A percentile compares a stretch with the other conserved stretches of the same genome.
These are phyloP conservation scores for Bolinopsis microptera DNA, from an alignment of 37 sponge, comb jelly and placozoan genomes.

Conservation along the genomic window DNA sequence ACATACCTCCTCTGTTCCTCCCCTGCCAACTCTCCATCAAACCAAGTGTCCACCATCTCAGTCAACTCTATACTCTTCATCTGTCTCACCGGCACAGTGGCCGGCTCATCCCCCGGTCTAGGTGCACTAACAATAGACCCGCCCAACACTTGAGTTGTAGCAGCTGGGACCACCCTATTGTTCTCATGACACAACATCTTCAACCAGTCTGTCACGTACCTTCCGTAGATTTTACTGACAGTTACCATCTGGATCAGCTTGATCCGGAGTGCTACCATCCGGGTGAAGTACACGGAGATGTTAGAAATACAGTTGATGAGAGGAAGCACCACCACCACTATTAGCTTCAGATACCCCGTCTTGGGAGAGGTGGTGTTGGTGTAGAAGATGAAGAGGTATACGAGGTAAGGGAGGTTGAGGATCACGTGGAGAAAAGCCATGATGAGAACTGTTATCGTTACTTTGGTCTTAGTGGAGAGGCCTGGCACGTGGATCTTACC, in stretches of 20 bases:
- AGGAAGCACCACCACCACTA: neutral
- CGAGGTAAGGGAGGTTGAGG: conserved; percentile 1
- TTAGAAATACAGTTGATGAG: conserved; percentile 7
- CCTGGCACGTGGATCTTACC: conserved; percentile 8
- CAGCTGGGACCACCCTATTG: neutral
- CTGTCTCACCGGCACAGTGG: neutral
- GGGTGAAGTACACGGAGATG: neutral
- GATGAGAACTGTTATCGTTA: conserved; percentile 4
- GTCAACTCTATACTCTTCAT: conserved; percentile 27
- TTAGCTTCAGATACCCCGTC: neutral
- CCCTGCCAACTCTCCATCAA: neutral
- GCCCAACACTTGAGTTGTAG: neutral
- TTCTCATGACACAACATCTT: conserved; percentile 16
- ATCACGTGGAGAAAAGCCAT: neutral
- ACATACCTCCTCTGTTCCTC: neutral
- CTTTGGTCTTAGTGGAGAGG: conserved; percentile 33
- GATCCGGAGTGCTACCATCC: neutral
- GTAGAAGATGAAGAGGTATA: neutral
- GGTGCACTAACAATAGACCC: neutral
- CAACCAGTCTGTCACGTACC: neutral
- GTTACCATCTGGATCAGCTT: neutral
- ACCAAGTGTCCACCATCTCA: neutral
- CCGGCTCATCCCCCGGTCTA: neutral
- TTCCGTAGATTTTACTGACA: neutral
- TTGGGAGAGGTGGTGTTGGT: neutral